Conservation (phyloP, 2,888 invertebrate species). For the Amblyteles armatorius region DNA sequence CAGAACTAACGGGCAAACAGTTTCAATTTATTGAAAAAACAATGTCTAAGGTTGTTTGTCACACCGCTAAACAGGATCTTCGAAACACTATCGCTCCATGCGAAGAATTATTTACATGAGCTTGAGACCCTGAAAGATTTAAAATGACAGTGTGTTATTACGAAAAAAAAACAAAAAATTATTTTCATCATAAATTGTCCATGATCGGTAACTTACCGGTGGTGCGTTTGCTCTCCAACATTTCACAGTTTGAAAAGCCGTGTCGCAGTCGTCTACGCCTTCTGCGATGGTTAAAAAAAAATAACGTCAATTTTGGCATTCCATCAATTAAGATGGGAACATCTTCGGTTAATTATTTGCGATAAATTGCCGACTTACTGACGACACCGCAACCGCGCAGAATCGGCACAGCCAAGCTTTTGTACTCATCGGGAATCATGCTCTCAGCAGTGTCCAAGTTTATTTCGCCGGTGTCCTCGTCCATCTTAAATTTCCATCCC, state of each 20-base stretch:
- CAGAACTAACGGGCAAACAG: neutral
- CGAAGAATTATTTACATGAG: neutral
- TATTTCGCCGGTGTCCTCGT: neutral
- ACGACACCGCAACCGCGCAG: neutral
- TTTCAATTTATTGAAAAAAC: neutral
- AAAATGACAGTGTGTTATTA: neutral
- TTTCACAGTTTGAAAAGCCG: neutral
- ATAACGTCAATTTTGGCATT: neutral
- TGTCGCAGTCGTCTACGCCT: constrained; percentile 19
- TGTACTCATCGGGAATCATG: constrained; percentile 7
- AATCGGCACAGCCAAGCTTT: neutral
- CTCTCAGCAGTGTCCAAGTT: neutral
- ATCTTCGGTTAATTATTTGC: neutral
- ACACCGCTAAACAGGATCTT: neutral
- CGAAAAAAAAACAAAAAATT: no score
- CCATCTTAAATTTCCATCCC: neutral
- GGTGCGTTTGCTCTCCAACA: neutral
- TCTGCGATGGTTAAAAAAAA: constrained; percentile 14
- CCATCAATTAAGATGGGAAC: neutral
- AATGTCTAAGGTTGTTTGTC: neutral
- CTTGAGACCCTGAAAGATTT: neutral
- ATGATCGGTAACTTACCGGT: neutral
- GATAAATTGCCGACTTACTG: constrained; percentile 9
- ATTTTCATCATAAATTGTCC: no score
- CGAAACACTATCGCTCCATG: neutral